Percentiles rank a stretch among this genome's conserved stretches.
These are phyloP conservation scores for Cosmorhoe ocellata DNA, from an alignment of 2,888 invertebrate species.

Conservation along the genomic window DNA sequence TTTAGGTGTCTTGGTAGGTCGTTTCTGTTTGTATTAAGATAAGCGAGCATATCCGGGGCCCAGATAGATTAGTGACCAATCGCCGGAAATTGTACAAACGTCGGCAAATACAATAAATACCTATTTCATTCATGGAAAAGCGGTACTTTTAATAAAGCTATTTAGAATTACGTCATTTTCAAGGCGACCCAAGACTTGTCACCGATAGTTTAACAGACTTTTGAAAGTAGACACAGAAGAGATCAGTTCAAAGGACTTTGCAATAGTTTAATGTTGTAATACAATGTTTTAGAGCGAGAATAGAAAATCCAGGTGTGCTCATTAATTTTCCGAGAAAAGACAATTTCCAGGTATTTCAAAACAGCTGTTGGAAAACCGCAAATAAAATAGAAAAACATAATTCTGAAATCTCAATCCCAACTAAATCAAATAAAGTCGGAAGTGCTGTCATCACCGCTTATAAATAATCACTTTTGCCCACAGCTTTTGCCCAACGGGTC, in stretches of 20 bases:
- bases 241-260: no score
- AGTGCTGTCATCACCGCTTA: constrained; percentile 69
- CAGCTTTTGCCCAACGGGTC: constrained; percentile 52
- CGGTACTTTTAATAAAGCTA: constrained; percentile 11
- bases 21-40: constrained; percentile 31
- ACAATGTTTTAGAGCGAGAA: constrained; percentile 9
- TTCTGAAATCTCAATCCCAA: constrained; percentile 53
- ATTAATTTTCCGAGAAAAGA: constrained; percentile 8
- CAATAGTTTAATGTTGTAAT: no score
- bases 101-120: constrained; percentile 31
- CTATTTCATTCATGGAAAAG: constrained; percentile 18
- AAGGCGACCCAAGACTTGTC: no score
- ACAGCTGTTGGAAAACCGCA: constrained; percentile 22
- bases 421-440: constrained; percentile 71
- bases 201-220: no score
- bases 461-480: constrained; percentile 73
- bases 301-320: constrained; percentile 10
- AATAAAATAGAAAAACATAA: constrained; percentile 36
- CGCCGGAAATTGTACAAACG: constrained; percentile 50
- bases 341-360: constrained; percentile 22
- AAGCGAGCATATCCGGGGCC: constrained; percentile 61
- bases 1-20: not conserved
- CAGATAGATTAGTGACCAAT: constrained; percentile 64
- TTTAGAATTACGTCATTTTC: no score
- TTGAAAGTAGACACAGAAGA: no score